Evolutionary conservation across 2,888 invertebrate species (phyloP).

Genomic region (Melangyna quadrimaculata): DNA sequence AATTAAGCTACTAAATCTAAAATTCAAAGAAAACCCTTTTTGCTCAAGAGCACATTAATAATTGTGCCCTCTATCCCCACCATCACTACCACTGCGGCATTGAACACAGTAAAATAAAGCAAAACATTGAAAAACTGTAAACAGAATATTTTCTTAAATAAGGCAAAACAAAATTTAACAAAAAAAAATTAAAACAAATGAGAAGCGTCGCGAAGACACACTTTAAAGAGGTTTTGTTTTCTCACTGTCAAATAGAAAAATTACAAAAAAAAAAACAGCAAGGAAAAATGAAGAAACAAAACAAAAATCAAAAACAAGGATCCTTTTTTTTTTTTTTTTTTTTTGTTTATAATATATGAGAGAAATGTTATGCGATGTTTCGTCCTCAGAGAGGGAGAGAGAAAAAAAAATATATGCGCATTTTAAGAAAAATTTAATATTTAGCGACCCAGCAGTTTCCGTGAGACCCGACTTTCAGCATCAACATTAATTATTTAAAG

Average conservation of each 20-base stretch:
- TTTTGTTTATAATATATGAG: not conserved
- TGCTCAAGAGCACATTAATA: slow-evolving; percentile 36
- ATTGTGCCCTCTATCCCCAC: not conserved
- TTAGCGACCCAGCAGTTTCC: not conserved
- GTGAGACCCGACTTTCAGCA: slow-evolving; percentile 22
- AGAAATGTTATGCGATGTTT: not conserved
- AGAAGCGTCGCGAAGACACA: not conserved
- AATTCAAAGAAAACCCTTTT: slow-evolving; percentile 37
- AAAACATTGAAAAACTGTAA: slow-evolving; percentile 5
- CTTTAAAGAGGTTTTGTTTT: not conserved
- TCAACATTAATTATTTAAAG: slow-evolving; percentile 65
- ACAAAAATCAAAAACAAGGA: not conserved
- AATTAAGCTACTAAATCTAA: slow-evolving; percentile 45
- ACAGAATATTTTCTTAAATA: slow-evolving; percentile 3
- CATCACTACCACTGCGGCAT: not conserved
- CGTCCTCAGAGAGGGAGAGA: not conserved
- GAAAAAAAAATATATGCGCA: not conserved
- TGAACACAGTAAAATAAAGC: not conserved
- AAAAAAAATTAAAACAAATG: not conserved
- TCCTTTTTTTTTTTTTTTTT: not conserved
- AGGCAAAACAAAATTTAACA: not conserved
- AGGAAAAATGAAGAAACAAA: not conserved
- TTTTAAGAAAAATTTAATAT: not conserved
- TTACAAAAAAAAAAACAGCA: not conserved
- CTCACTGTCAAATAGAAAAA: slow-evolving; percentile 12